Evolutionary conservation across 1,140 invertebrate genomes (phyloP).

Genomic region (Temnothorax longispinosus): DNA sequence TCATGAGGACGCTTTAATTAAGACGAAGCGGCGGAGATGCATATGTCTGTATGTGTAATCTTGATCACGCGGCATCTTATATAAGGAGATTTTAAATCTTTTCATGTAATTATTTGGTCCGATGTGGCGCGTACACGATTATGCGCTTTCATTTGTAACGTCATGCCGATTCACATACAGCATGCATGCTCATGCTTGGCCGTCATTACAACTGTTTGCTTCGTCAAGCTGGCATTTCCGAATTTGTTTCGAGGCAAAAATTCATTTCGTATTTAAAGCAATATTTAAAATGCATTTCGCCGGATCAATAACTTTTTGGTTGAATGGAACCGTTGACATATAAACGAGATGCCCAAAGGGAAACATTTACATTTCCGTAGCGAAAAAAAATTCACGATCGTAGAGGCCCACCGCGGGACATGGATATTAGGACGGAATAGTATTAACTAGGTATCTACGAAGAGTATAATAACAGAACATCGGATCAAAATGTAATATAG

Average conservation of each 20-base stretch:
- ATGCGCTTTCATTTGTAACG: conserved; percentile 20
- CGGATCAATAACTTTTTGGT: conserved; percentile 13
- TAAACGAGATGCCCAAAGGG: neutral
- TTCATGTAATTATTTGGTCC: conserved; percentile 25
- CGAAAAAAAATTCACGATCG: conserved; percentile 25
- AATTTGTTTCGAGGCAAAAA: neutral
- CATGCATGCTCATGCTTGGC: neutral
- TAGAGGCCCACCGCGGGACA: neutral
- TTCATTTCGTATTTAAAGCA: neutral
- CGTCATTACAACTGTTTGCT: neutral
- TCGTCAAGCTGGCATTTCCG: neutral
- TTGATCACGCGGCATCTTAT: conserved; percentile 31
- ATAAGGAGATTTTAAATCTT: conserved; percentile 48
- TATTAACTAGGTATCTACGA: neutral
- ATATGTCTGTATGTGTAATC: conserved; percentile 14
- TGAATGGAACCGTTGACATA: neutral
- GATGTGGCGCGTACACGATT: neutral
- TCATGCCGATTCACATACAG: neutral
- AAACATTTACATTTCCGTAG: conserved; percentile 28
- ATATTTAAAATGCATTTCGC: conserved; percentile 11
- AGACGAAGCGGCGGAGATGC: conserved; percentile 12
- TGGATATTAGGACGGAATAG: conserved; percentile 27
- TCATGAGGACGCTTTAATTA: conserved; percentile 36
- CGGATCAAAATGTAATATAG: conserved; percentile 30
- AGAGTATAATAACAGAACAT: neutral